A percentile compares a stretch with the other conserved stretches of the same genome.
phyloP scores from a whole-genome alignment of 1,140 invertebrate species.

The Globodera rostochiensis region DNA sequence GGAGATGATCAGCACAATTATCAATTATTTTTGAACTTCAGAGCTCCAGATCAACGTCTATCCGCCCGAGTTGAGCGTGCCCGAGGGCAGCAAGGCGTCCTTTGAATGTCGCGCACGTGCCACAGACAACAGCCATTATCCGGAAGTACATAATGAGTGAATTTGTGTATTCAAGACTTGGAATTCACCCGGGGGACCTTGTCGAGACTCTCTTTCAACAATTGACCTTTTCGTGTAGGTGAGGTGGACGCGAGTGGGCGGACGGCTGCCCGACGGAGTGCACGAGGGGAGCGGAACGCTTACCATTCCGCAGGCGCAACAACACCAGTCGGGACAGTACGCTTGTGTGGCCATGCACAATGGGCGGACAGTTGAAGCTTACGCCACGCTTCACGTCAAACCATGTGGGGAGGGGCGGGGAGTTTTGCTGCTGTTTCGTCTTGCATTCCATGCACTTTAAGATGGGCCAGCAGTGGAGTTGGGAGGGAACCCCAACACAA shows the following conservation, averaged over 20 bases:
- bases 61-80: constrained; percentile 56
- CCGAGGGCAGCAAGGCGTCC: constrained; percentile 60
- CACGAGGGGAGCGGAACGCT: constrained; percentile 54
- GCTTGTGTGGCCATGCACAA: constrained; percentile 61
- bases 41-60: constrained; percentile 65
- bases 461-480: constrained; percentile 63
- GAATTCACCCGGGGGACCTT: constrained; percentile 10
- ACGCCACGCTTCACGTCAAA: constrained; percentile 56
- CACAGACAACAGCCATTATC: constrained; percentile 56
- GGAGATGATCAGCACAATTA: not conserved
- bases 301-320: constrained; percentile 43
- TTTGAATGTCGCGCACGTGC: constrained; percentile 63
- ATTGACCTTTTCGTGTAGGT: constrained; percentile 1
- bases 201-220: not conserved
- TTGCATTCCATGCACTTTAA: constrained; percentile 32
- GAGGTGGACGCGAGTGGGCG: constrained; percentile 61
- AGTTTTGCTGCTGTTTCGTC: too few species aligned
- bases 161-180: constrained; percentile 25
- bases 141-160: constrained; percentile 29
- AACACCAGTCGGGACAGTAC: constrained; percentile 52
- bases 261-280: constrained; percentile 54
- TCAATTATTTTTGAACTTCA: constrained; percentile 13
- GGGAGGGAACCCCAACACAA: constrained; percentile 35
- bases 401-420: constrained; percentile 37
- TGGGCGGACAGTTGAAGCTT: constrained; percentile 59